phyloP scores from a whole-genome alignment of 2,113 vertebrate genomes.

The Lagopus leucura region DNA sequence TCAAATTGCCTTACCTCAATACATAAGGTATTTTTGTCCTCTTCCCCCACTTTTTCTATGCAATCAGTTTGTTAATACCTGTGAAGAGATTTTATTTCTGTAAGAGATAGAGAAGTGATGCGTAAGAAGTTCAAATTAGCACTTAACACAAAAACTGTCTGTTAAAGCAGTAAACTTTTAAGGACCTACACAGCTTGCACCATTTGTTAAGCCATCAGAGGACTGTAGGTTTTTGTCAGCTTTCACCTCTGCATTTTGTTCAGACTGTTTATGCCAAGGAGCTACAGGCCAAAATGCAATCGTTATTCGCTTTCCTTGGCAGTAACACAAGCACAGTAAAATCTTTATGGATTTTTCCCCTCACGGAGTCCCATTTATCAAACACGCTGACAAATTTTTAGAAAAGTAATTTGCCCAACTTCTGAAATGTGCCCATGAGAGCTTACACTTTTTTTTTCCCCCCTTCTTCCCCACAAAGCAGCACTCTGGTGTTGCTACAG shows the following conservation, averaged over 20 bases:
- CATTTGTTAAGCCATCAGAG: background rate
- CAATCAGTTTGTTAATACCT: background rate
- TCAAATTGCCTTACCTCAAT: background rate
- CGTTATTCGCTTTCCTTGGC: slow-evolving; percentile 11
- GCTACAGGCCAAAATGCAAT: slow-evolving; percentile 43
- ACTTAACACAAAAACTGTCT: background rate
- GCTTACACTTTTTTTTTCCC: background rate
- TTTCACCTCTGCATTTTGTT: slow-evolving; percentile 26
- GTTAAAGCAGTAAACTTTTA: slow-evolving; percentile 1
- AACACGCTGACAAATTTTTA: slow-evolving; percentile 33
- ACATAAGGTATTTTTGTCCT: fast-evolving
- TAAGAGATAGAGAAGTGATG: background rate
- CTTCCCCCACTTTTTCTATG: background rate
- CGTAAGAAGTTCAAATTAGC: background rate
- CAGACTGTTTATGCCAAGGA: slow-evolving; percentile 44
- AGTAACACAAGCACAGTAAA: slow-evolving; percentile 21
- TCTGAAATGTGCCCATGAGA: background rate
- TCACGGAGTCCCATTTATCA: slow-evolving; percentile 26
- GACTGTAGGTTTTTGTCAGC: slow-evolving; percentile 20
- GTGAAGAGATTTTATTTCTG: background rate
- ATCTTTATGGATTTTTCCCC: slow-evolving; percentile 39
- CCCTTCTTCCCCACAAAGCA: background rate
- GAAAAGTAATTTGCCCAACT: slow-evolving; percentile 13
- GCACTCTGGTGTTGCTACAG: background rate
- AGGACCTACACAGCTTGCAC: background rate